These are phyloP conservation scores for Jaculus jaculus DNA, from an alignment of 2,113 vertebrate genomes.

Conservation along the genomic window DNA sequence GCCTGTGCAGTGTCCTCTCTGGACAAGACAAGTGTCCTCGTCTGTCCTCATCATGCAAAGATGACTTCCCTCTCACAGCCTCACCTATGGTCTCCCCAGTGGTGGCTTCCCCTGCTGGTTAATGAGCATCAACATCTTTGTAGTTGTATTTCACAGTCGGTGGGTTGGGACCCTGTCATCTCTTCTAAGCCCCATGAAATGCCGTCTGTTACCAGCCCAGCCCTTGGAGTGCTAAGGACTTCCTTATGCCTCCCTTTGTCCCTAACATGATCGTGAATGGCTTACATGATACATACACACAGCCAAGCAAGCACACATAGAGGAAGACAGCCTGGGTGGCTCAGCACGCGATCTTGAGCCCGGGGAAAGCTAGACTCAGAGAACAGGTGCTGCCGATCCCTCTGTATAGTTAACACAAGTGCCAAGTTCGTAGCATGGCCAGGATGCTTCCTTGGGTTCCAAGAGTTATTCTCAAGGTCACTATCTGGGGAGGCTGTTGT, in stretches of 20 bases:
- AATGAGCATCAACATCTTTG: neutral
- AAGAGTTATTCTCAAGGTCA: neutral
- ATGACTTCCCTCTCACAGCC: neutral
- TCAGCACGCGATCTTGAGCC: no score
- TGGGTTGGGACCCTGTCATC: neutral
- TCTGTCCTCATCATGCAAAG: neutral
- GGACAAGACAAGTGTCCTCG: accelerated
- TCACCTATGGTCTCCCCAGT: accelerated
- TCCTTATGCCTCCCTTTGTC: neutral
- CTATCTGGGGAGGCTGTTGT: neutral
- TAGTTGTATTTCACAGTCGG: no score
- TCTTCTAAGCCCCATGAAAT: neutral
- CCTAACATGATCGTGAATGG: neutral
- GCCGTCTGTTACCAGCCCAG: neutral
- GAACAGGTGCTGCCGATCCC: no score
- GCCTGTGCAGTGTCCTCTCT: neutral
- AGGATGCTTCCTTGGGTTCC: no score
- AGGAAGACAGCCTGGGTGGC: neutral
- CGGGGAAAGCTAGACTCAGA: no score
- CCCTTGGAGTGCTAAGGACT: neutral
- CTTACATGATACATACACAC: neutral
- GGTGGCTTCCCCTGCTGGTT: no score
- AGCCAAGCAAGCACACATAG: neutral
- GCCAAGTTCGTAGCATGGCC: no score
- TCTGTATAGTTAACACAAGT: no score